Percentiles rank a stretch among this genome's conserved stretches.
Evolutionary conservation across 1,140 invertebrate genomes (phyloP).

Genomic region (Drosophila truncata): DNA sequence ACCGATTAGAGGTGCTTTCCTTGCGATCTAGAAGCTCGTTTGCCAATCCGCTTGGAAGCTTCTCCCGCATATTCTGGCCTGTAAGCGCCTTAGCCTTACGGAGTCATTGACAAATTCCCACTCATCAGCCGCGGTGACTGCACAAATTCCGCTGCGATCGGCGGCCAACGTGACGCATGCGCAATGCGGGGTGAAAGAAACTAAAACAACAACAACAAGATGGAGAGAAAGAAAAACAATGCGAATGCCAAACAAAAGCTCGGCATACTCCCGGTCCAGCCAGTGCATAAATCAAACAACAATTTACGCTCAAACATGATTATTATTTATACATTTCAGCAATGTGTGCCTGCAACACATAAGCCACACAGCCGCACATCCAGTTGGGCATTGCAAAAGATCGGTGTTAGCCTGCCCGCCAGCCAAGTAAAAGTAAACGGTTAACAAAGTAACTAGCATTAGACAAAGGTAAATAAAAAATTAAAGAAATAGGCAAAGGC

Average conservation of each 20-base stretch:
- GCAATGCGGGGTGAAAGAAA: constrained; percentile 43
- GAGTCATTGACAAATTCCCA: constrained; percentile 26
- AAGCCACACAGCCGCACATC: constrained; percentile 40
- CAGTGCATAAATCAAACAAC: constrained; percentile 69
- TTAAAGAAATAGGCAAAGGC: constrained; percentile 34
- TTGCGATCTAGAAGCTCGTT: constrained; percentile 4
- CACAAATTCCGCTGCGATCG: constrained; percentile 6
- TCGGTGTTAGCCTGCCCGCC: constrained; percentile 33
- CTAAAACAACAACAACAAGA: constrained; percentile 1
- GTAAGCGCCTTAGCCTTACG: constrained; percentile 19
- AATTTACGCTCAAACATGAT: constrained; percentile 68
- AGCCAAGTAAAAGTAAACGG: constrained; percentile 65
- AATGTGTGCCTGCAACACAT: constrained; percentile 73
- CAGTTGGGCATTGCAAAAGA: constrained; percentile 75
- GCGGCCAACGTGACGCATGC: constrained; percentile 43
- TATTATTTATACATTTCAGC: constrained; percentile 75
- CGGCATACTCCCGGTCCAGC: constrained; percentile 54
- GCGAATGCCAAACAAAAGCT: constrained; percentile 24
- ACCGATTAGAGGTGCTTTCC: constrained; percentile 22
- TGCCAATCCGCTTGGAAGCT: constrained; percentile 11
- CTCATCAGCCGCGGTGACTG: constrained; percentile 28
- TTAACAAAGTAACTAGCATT: constrained; percentile 61
- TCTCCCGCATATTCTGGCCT: constrained; percentile 1
- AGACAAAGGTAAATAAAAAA: constrained; percentile 55
- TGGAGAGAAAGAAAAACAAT: constrained; percentile 16